A percentile compares a stretch with the other conserved stretches of the same genome.
phyloP scores from a whole-genome alignment of 2,797 vertebrate species.

The Falco naumanni region DNA sequence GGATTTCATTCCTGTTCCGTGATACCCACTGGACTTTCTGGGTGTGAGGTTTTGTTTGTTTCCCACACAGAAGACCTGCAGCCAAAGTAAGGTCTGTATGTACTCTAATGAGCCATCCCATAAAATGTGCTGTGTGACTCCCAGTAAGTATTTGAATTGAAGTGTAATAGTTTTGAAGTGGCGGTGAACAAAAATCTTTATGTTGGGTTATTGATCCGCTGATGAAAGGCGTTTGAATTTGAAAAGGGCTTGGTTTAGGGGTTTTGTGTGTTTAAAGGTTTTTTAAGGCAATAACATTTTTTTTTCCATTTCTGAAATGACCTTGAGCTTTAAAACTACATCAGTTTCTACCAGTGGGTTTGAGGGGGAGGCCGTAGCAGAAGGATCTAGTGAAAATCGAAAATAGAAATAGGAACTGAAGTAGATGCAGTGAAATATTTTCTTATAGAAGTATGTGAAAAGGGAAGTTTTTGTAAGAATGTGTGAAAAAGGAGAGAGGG shows the following conservation, averaged over 20 bases:
- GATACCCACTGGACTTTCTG: slow-evolving; percentile 48
- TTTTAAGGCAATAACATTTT: not conserved
- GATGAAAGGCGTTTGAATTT: slow-evolving; percentile 57
- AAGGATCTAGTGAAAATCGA: slow-evolving; percentile 56
- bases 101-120: slow-evolving; percentile 54
- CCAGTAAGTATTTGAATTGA: slow-evolving; percentile 66
- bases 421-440: slow-evolving; percentile 61
- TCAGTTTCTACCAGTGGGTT: slow-evolving; percentile 40
- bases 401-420: slow-evolving; percentile 72
- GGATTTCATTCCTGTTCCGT: slow-evolving; percentile 56
- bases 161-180: slow-evolving; percentile 71
- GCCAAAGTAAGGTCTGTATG: slow-evolving; percentile 50
- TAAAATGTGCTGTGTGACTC: slow-evolving; percentile 62
- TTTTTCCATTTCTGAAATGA: slow-evolving; percentile 41
- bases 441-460: slow-evolving; percentile 67
- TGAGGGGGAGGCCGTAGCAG: slow-evolving; percentile 47
- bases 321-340: slow-evolving; percentile 57
- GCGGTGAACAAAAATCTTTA: slow-evolving; percentile 50
- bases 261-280: slow-evolving; percentile 27
- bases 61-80: slow-evolving; percentile 55
- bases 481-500: slow-evolving; percentile 65
- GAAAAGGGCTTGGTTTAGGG: slow-evolving; percentile 37
- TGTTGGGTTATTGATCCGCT: slow-evolving; percentile 57
- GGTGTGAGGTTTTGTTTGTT: slow-evolving; percentile 23
- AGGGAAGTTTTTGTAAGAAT: slow-evolving; percentile 79